These are phyloP conservation scores for Phoenoteleia sp. DNA, from an alignment of 2,888 invertebrate species.

Conservation along the genomic window DNA sequence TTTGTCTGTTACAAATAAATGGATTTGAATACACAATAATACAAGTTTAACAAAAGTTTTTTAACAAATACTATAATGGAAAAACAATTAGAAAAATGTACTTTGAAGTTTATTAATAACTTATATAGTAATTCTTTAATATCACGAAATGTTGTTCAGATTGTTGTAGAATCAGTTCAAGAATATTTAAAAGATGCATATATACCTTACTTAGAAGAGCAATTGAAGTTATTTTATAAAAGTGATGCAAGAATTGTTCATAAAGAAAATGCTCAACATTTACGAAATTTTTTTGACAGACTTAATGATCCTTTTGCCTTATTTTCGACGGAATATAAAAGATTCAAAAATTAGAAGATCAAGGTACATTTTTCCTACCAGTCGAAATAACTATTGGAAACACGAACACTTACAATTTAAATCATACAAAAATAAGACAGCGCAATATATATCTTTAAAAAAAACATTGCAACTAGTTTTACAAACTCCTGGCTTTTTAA, in stretches of 20 bases:
- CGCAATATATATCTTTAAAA: slow-evolving; percentile 3
- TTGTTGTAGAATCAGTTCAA: not conserved
- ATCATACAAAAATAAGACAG: not conserved
- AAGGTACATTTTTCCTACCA: too few species aligned
- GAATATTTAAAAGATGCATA: slow-evolving; percentile 28
- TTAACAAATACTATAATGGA: not conserved
- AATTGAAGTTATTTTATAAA: slow-evolving; percentile 8
- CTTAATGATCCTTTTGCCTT: too few species aligned
- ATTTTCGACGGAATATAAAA: too few species aligned
- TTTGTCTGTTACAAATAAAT: too few species aligned
- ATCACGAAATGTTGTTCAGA: slow-evolving; percentile 26
- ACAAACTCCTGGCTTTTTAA: slow-evolving; percentile 13
- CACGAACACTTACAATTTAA: too few species aligned
- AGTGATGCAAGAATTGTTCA: too few species aligned
- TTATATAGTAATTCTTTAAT: slow-evolving; percentile 16
- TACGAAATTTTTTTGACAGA: too few species aligned
- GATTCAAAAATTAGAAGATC: too few species aligned
- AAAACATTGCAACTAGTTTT: slow-evolving; percentile 2
- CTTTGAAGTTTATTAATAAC: not conserved
- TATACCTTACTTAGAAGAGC: slow-evolving; percentile 21
- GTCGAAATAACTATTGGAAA: too few species aligned
- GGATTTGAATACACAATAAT: too few species aligned
- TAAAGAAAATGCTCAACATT: too few species aligned
- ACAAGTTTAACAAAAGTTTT: too few species aligned
- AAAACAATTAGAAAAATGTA: not conserved